Evolutionary conservation across 2,797 vertebrate species (phyloP), one percentile per base, ranked within the genome.

Genomic region (Octomys mimax): DNA sequence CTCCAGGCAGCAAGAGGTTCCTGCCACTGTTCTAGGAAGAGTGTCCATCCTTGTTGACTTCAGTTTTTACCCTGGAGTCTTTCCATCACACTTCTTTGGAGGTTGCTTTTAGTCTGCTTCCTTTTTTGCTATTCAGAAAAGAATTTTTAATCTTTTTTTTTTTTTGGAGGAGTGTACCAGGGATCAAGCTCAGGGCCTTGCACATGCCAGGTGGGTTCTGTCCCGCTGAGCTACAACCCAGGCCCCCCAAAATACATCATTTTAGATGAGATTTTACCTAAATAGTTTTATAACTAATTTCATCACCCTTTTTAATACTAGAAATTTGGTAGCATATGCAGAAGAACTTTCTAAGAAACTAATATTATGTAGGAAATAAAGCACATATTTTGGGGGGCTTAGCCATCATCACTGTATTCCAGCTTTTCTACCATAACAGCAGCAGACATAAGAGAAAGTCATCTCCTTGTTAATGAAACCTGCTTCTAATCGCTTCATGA

Each of bases 81-180:
- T 95, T 95, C 80, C 3, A 39, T 90, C 49, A 22, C 6, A 66
- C 92, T 94, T 94, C 62, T 86, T 86, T 1, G 71, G 46, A 5
- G 4, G 62, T 84, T 82, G 79, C 28, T 87, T 91, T 80, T 31
- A 70, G 3, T 89, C 54, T 91, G 11, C 36, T 80, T 1, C 78
- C 46, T 81, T 95, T 92, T 57, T 9, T 80, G 12, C 86, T 87
- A 78, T 70, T 93, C 88, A 87, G 57, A 26, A 46, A 75, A 52
- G 1, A 75, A 52, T 12, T 52, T 52, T 52, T 52, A 42, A 42
- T 52, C 12, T 52, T 52, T 54, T 54, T 54, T 54, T 54, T 2
- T 54, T 52, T 52, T 52, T 52, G 49, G 52, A 16, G 52, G 52
- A 16, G 52, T 13, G 54, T 14, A 16, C 54, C 54, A 18, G 54